phyloP scores from a whole-genome alignment of 2,113 vertebrate genomes.

The Eonycteris spelaea region DNA sequence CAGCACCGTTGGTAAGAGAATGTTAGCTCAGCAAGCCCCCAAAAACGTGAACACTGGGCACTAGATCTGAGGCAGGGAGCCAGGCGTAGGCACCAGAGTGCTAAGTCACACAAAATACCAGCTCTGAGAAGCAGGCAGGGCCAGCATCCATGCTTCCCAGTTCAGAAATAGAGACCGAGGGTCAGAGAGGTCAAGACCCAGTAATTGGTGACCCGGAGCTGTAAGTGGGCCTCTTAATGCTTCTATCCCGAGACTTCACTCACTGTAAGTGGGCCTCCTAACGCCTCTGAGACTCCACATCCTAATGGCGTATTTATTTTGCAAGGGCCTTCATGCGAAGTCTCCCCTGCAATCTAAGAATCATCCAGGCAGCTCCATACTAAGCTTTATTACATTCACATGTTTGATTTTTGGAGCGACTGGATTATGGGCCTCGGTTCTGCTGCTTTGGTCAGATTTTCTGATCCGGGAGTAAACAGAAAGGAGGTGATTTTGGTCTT shows the following conservation, averaged over 20 bases:
- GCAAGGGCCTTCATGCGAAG: neutral
- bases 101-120: neutral
- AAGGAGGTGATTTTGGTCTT: neutral
- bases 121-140: neutral
- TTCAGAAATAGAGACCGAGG: constrained; percentile 3
- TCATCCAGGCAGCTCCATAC: neutral
- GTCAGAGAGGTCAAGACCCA: neutral
- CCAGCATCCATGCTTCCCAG: neutral
- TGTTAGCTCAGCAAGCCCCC: constrained; percentile 32
- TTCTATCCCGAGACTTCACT: neutral
- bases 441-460: neutral
- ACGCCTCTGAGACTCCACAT: neutral
- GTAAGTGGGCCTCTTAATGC: neutral
- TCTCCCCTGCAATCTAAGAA: neutral
- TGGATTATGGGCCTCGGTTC: neutral
- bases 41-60: neutral
- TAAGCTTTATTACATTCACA: neutral
- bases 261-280: neutral
- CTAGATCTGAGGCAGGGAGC: neutral
- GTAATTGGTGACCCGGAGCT: neutral
- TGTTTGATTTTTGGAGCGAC: neutral
- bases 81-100: neutral
- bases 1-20: constrained; percentile 55
- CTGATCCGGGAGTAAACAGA: neutral
- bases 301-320: neutral